Base-by-base conservation (phyloP, 2,888 invertebrate species). In the Lasioglossum figueresi region DNA sequence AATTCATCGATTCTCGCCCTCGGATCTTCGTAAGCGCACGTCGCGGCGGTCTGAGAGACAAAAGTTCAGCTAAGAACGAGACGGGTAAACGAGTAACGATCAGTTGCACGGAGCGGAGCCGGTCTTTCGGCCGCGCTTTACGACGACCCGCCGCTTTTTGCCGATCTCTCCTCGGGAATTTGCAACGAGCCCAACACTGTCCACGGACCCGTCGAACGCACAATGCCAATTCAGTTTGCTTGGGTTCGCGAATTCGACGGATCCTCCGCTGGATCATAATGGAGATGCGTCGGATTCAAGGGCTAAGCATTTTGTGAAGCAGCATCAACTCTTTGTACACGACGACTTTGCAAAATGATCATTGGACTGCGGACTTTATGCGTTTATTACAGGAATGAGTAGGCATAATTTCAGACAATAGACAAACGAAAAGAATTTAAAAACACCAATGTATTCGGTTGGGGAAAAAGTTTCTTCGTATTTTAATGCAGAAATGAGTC, bases 81-180 rank as follows among this genome's bases (percentile, higher is more conserved):
- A 93, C 91, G 92, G 93, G 91, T 92, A 92, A 94, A 94, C 93
- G 93, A 91, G 91, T 93, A 93, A 93, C 92, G 90, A 93, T 93
- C 92, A 92, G 85, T 90, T 80, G 80, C 80, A 91, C 93, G 78
- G 89, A 91, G 90, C 91, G 92, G 92, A 48, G 34, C 3, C 59
- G 77, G 31, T 76, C n/a, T 45, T 74, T 76, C 68, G 74, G 37
- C 77, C 63, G 82, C 79, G 82, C 79, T 79, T 72, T 34, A 59
- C 31, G 72, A 48, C 16, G 70, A 19, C 45, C 34, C n/a, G 43
- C 4, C 19, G 19, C 34, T n/a, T 56, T 27, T 82, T 45, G 45
- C 76, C 56, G 52, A 79, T 77, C 48, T 72, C 23, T 16, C 23
- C 23, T 16, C 14, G 40, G 31, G 31, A 31, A 63, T 63, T 16